phyloP scores from a whole-genome alignment of 2,113 vertebrate species.

The Chamaetylas fuelleborni region DNA sequence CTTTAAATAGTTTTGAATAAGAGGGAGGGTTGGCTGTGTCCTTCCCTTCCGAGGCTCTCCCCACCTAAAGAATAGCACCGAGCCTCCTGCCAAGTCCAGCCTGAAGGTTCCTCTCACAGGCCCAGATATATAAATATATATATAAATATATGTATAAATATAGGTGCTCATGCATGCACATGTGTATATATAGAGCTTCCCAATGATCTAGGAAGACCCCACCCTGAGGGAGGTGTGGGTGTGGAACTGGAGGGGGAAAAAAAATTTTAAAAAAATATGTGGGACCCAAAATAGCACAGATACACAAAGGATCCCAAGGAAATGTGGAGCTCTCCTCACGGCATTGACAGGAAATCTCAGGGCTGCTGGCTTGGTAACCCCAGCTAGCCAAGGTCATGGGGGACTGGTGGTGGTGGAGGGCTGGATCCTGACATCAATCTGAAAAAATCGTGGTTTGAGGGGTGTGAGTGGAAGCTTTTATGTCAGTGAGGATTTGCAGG shows the following conservation, averaged over 20 bases:
- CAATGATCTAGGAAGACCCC: not conserved
- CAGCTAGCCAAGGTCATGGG: not conserved
- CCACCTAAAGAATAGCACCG: slow-evolving; percentile 20
- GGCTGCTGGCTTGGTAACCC: not conserved
- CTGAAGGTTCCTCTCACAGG: not conserved
- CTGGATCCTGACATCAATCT: not conserved
- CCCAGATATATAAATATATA: not conserved
- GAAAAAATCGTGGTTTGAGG: not conserved
- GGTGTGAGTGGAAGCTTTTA: accelerated
- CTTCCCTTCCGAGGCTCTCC: slow-evolving; percentile 55
- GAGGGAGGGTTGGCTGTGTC: slow-evolving; percentile 41
- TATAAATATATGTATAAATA: too few species aligned
- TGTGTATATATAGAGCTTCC: not conserved
- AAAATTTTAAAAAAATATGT: not conserved
- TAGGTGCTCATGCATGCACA: too few species aligned
- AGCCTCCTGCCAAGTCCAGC: slow-evolving; percentile 17
- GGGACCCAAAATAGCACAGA: not conserved
- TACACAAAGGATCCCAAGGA: slow-evolving; percentile 56
- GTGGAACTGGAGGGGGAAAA: not conserved
- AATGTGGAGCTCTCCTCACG: not conserved
- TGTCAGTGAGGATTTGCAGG: not conserved
- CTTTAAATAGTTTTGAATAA: slow-evolving; percentile 53
- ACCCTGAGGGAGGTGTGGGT: slow-evolving; percentile 38
- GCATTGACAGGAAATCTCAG: not conserved
- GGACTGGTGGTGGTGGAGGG: accelerated